Conservation (phyloP, 2,113 vertebrate species). For the Apteryx owenii region DNA sequence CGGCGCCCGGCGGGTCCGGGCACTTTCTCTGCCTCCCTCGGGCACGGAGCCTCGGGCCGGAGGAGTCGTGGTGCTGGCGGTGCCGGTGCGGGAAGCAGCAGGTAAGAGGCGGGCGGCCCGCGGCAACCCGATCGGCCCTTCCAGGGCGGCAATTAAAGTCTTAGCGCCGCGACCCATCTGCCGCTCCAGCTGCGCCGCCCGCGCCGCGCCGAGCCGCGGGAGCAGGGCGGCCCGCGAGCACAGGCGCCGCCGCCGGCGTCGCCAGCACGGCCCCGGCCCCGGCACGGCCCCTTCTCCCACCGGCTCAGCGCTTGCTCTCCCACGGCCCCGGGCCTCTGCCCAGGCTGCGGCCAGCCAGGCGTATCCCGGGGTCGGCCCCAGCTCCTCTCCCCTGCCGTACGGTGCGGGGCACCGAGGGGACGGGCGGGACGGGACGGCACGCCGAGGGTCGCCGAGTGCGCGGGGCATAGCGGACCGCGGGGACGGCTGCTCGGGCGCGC, state of each 20-base stretch:
- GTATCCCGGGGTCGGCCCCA: background rate
- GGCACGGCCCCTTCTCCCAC: background rate
- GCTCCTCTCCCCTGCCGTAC: background rate
- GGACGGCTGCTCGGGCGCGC: background rate
- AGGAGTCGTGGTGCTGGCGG: background rate
- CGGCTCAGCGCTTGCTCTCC: background rate
- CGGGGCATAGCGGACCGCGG: background rate
- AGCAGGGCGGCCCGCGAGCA: background rate
- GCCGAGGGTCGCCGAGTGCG: too few species aligned
- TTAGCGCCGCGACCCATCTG: constrained; percentile 57
- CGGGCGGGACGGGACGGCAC: background rate
- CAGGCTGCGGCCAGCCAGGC: background rate
- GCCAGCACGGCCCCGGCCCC: background rate
- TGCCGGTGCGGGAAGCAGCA: constrained; percentile 1
- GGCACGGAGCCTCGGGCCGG: background rate
- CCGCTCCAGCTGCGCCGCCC: background rate
- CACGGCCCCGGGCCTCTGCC: background rate
- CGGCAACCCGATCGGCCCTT: constrained; percentile 37
- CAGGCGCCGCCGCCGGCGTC: too few species aligned
- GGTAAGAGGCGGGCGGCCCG: constrained; percentile 44
- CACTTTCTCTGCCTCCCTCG: background rate
- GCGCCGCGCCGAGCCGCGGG: too few species aligned
- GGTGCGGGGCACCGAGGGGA: background rate
- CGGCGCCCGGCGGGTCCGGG: background rate
- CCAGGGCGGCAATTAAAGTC: constrained; percentile 48